These are phyloP conservation scores for Anas platyrhynchos DNA, from an alignment of 2,113 vertebrate genomes.

Conservation along the genomic window DNA sequence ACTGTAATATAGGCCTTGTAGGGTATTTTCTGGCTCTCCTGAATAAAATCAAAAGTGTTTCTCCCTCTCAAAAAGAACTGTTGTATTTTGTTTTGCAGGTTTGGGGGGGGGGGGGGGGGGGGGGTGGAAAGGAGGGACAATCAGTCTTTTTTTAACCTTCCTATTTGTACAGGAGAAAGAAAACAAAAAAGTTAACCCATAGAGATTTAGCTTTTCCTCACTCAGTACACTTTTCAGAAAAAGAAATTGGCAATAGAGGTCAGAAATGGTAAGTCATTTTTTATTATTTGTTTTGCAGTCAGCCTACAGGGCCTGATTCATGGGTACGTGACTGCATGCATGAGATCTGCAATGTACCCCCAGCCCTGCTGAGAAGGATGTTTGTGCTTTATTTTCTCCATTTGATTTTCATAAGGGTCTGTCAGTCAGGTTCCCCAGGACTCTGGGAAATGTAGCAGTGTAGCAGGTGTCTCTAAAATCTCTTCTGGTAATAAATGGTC, in stretches of 20 bases:
- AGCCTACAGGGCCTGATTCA: not conserved
- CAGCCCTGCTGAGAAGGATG: not conserved
- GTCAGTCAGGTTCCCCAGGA: not conserved
- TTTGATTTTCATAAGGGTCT: not conserved
- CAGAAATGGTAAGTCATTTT: not conserved
- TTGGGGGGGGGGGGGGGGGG: no score
- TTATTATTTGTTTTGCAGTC: not conserved
- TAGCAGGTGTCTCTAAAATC: not conserved
- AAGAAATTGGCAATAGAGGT: not conserved
- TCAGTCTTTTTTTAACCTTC: not conserved
- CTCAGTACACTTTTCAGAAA: not conserved
- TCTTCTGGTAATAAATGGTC: not conserved
- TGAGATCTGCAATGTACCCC: not conserved
- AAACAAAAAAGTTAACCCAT: not conserved
- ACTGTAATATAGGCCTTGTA: conserved; percentile 31
- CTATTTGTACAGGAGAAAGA: not conserved
- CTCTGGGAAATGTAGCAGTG: not conserved
- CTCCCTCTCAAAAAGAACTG: not conserved
- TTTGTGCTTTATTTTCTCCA: not conserved
- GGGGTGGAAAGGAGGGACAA: no score
- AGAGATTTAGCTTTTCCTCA: not conserved
- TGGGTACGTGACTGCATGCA: not conserved
- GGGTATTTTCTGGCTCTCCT: not conserved
- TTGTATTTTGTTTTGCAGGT: not conserved
- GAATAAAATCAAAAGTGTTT: not conserved